phyloP scores from a whole-genome alignment of 1,140 invertebrate genomes.

The Monochamus saltuarius region DNA sequence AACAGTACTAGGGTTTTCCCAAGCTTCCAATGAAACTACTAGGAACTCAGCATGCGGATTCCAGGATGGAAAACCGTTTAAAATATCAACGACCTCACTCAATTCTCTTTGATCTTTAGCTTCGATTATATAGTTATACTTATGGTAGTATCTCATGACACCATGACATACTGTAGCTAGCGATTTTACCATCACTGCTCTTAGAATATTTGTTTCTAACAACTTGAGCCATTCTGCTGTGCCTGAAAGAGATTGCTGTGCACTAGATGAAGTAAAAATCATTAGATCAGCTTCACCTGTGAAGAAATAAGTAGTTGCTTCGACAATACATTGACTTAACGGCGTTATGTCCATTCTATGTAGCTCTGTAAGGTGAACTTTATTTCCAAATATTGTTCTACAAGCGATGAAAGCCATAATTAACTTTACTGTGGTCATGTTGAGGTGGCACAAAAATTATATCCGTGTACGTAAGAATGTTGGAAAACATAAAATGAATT shows the following conservation, averaged over 20 bases:
- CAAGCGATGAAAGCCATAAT: too few species aligned
- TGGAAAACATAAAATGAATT: too few species aligned
- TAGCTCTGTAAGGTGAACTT: too few species aligned
- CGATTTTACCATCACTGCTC: conserved; percentile 2
- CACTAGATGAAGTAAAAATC: conserved; percentile 2
- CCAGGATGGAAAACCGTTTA: conserved; percentile 21
- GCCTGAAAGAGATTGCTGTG: not conserved
- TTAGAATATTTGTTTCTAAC: not conserved
- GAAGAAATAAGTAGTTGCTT: conserved; percentile 4
- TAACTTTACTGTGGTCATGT: too few species aligned
- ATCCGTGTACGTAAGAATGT: too few species aligned
- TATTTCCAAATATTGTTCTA: too few species aligned
- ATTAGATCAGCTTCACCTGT: not conserved
- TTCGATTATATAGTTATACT: conserved; percentile 10
- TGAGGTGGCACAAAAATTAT: too few species aligned
- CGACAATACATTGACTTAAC: conserved; percentile 7
- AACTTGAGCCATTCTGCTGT: not conserved
- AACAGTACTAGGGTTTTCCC: conserved; percentile 11
- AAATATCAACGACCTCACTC: conserved; percentile 4
- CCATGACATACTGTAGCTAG: not conserved
- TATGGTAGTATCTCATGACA: not conserved
- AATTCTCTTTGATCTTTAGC: conserved; percentile 17
- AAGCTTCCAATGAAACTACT: conserved; percentile 28
- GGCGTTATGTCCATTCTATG: not conserved
- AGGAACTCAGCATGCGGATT: conserved; percentile 41